phyloP scores from a whole-genome alignment of 2,113 vertebrate genomes.

The Cinclus mexicanus region DNA sequence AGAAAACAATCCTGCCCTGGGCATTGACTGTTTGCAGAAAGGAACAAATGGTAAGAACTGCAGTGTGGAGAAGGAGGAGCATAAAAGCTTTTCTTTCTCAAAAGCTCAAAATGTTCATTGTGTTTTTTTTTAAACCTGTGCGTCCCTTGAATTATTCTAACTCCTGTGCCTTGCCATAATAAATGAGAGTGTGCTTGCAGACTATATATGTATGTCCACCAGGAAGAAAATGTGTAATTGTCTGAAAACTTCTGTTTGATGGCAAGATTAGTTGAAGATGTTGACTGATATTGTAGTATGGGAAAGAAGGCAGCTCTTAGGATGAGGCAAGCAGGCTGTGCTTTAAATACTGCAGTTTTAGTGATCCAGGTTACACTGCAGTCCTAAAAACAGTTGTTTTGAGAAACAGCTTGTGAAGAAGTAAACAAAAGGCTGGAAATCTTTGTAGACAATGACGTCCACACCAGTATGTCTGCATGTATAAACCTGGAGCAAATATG shows the following conservation, averaged over 20 bases:
- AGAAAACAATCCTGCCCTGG: slow-evolving; percentile 88
- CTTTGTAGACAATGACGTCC: neutral
- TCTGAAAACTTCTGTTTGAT: neutral
- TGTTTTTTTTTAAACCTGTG: neutral
- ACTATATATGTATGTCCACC: fast-evolving
- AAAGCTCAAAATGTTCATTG: neutral
- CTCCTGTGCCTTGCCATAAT: neutral
- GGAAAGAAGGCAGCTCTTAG: neutral
- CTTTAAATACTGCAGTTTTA: neutral
- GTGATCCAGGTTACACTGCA: neutral
- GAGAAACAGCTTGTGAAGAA: neutral
- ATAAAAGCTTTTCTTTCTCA: neutral
- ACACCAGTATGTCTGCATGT: fast-evolving
- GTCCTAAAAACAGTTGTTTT: neutral
- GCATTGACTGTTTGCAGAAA: slow-evolving; percentile 91
- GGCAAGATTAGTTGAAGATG: neutral
- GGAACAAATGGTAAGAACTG: slow-evolving; percentile 87
- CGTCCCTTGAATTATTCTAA: neutral
- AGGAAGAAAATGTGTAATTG: neutral
- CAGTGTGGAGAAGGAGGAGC: fast-evolving
- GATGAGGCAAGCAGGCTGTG: neutral
- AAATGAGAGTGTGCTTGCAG: neutral
- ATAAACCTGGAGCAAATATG: neutral
- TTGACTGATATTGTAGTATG: neutral
- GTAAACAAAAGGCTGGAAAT: neutral